Evolutionary conservation across 2,888 invertebrate genomes (phyloP).

Genomic region (Ochropleura plecta): DNA sequence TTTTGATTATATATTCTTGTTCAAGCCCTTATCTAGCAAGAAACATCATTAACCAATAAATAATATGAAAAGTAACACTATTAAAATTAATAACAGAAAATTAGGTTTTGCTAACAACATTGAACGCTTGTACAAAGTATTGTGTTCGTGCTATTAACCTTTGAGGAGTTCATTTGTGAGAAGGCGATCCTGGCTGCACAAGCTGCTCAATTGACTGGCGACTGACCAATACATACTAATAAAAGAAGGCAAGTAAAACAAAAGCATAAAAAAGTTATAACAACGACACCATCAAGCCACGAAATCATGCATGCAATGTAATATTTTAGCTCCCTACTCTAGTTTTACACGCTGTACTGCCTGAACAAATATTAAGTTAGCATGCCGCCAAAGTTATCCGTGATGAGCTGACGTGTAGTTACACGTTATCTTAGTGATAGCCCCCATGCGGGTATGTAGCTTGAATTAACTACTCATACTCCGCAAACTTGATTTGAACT

Average conservation of each 20-base stretch:
- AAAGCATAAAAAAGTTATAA: background rate
- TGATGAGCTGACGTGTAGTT: conserved; percentile 17
- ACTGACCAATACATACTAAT: background rate
- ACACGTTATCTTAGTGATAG: conserved; percentile 15
- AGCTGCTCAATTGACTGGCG: background rate
- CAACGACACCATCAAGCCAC: background rate
- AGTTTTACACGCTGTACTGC: background rate
- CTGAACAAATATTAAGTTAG: conserved; percentile 22
- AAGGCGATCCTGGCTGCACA: background rate
- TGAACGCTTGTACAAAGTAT: background rate
- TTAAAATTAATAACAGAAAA: background rate
- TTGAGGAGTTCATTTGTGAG: background rate
- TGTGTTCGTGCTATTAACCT: background rate
- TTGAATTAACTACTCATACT: conserved; percentile 16
- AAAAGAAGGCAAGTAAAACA: background rate
- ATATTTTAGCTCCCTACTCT: background rate
- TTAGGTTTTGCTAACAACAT: background rate
- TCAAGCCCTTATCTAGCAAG: background rate
- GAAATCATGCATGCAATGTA: background rate
- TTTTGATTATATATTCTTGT: background rate
- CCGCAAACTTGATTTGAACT: conserved; percentile 13
- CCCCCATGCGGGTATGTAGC: conserved; percentile 39
- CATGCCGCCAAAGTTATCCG: conserved; percentile 11
- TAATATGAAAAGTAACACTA: background rate
- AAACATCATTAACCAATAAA: background rate